Evolutionary conservation across 2,797 vertebrate species (phyloP), one percentile per base, ranked within the genome.

Genomic region (Poecile montanus): DNA sequence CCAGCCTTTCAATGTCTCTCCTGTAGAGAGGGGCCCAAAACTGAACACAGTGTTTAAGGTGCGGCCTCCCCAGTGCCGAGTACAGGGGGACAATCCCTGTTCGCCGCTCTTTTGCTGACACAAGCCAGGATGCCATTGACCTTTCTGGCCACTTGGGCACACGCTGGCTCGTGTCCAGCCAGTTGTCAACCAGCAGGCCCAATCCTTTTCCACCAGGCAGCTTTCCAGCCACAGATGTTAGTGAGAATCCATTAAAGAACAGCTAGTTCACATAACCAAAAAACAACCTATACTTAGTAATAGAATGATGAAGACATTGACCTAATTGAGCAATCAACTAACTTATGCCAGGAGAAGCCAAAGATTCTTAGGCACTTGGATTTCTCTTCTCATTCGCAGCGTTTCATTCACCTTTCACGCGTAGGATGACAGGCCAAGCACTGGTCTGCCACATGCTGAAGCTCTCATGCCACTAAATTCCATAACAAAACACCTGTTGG

Each of bases 251-350:
- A 58, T 61, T 75, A 82, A 74, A 7, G 48, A 87, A 61, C 76
- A 66, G 32, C 51, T 25, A 85, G 61, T 65, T 77, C 68, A 68
- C 6, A 7, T 63, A 80, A 93, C 13, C 47, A 65, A 88, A 73
- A 42, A 63, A 45, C n/a, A 51, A 75, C 23, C 60, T 95, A 87
- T 85, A 77, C 44, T 94, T 91, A 91, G 88, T 15, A 94, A 84
- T 62, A 72, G 60, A 72, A 76, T 86, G 85, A 93, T 40, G 47
- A 65, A 89, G 75, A 32, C 34, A 27, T 56, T 47, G 50, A 78
- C 36, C 57, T 67, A 36, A 54, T 85, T 84, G 63, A 70, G 76
- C 51, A 91, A 57, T 48, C 34, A 80, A 71, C 42, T 84, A 36
- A 57, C 18, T 38, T 63, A 40, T 0, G 8, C 21, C 51, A 93